Conservation (phyloP, 2,888 invertebrate genomes). For the Euplexia lucipara region DNA sequence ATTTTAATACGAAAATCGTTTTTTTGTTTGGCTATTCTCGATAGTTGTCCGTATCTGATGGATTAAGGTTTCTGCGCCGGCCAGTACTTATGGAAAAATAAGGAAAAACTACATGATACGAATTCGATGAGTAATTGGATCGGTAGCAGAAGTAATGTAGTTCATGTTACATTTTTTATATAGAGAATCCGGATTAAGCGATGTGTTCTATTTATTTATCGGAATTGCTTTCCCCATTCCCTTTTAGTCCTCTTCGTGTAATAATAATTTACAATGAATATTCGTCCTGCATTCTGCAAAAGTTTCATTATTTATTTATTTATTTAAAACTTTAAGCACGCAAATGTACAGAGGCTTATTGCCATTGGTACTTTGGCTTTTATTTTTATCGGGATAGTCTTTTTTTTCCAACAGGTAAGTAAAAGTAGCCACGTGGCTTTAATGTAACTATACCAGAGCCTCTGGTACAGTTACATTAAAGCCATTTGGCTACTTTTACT, state of each 20-base stretch:
- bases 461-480: too few species aligned
- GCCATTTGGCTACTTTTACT: too few species aligned
- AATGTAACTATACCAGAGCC: too few species aligned
- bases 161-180: constrained; percentile 66
- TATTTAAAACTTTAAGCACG: too few species aligned
- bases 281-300: constrained; percentile 4
- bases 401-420: too few species aligned
- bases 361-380: too few species aligned
- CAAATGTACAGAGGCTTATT: too few species aligned
- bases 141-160: constrained; percentile 51
- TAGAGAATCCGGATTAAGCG: constrained; percentile 60
- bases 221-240: constrained; percentile 54
- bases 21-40: not conserved
- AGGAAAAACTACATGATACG: constrained; percentile 43
- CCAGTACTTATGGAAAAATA: constrained; percentile 43
- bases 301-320: not conserved
- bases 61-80: constrained; percentile 15
- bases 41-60: constrained; percentile 8
- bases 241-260: constrained; percentile 25
- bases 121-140: constrained; percentile 57
- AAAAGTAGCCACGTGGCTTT: too few species aligned
- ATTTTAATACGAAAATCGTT: not conserved
- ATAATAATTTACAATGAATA: constrained; percentile 15
- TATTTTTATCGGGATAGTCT: too few species aligned
- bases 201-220: constrained; percentile 67